These are phyloP conservation scores for Calypte anna DNA, from an alignment of 2,113 vertebrate species.

Conservation along the genomic window DNA sequence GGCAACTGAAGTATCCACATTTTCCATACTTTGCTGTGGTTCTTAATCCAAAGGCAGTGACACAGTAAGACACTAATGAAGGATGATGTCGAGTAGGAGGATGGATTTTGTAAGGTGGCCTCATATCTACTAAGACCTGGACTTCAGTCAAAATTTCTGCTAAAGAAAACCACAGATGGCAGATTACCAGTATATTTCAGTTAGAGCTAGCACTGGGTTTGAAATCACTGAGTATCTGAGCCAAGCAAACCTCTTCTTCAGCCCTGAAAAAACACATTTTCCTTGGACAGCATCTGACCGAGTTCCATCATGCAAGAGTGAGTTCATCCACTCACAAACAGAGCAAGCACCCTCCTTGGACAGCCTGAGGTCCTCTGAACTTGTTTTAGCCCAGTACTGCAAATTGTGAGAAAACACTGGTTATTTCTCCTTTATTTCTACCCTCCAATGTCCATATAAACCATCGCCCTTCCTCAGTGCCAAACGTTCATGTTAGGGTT, in stretches of 20 bases:
- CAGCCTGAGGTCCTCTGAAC: neutral
- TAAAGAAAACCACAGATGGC: conserved; percentile 63
- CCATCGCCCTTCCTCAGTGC: neutral
- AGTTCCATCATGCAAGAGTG: neutral
- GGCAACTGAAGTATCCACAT: conserved; percentile 52
- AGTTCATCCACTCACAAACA: neutral
- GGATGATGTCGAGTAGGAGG: conserved; percentile 58
- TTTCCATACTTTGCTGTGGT: conserved; percentile 43
- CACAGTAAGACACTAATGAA: conserved; percentile 55
- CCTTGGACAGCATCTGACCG: conserved; percentile 2
- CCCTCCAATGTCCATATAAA: neutral
- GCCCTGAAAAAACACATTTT: conserved; percentile 46
- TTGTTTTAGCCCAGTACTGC: neutral
- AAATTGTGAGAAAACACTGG: neutral
- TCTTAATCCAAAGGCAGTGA: conserved; percentile 53
- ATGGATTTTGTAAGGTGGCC: conserved; percentile 47
- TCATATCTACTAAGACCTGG: conserved; percentile 58
- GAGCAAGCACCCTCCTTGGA: neutral
- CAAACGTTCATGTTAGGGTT: accelerated
- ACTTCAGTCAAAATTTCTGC: conserved; percentile 65
- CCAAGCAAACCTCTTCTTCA: conserved; percentile 38
- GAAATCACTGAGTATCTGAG: conserved; percentile 38
- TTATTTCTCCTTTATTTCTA: neutral
- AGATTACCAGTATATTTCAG: conserved; percentile 63
- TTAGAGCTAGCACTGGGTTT: conserved; percentile 39